These are phyloP conservation scores for Resseliella maxima DNA, from an alignment of 2,888 invertebrate genomes.

Conservation along the genomic window DNA sequence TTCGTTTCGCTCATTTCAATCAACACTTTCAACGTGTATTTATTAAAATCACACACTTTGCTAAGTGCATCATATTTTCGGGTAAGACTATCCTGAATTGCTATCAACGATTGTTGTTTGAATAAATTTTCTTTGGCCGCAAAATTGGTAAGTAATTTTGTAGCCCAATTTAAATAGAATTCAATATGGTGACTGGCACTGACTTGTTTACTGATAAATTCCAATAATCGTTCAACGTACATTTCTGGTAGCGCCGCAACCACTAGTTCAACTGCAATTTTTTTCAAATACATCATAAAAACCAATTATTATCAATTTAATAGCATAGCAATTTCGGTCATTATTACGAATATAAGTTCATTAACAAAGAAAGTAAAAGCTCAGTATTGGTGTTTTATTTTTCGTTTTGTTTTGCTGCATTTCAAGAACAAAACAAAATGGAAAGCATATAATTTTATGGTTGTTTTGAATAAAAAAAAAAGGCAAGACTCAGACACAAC, in stretches of 20 bases:
- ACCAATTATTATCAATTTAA: no score
- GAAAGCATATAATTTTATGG: no score
- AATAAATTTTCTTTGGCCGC: conserved; percentile 72
- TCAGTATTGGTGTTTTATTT: no score
- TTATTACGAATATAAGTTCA: no score
- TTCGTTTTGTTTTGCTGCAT: no score
- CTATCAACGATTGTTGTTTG: conserved; percentile 75
- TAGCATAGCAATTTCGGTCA: no score
- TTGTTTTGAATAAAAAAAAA: no score
- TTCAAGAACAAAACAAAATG: no score
- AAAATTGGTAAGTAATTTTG: conserved; percentile 75
- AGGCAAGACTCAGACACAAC: no score
- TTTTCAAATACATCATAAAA: not conserved
- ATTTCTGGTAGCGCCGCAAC: conserved; percentile 76
- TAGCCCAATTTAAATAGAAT: conserved; percentile 87
- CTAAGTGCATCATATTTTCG: conserved; percentile 83
- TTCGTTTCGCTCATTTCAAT: conserved; percentile 66
- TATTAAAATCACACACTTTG: conserved; percentile 92
- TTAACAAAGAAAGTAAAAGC: no score
- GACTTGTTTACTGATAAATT: conserved; percentile 77
- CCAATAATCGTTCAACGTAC: conserved; percentile 80
- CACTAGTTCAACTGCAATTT: conserved; percentile 77
- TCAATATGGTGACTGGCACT: conserved; percentile 87
- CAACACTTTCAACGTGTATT: conserved; percentile 82
- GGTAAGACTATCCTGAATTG: conserved; percentile 82